A percentile compares a stretch with the other conserved stretches of the same genome.
These are phyloP conservation scores for Lasioglossum morio DNA, from an alignment of 2,888 invertebrate species.

Conservation along the genomic window DNA sequence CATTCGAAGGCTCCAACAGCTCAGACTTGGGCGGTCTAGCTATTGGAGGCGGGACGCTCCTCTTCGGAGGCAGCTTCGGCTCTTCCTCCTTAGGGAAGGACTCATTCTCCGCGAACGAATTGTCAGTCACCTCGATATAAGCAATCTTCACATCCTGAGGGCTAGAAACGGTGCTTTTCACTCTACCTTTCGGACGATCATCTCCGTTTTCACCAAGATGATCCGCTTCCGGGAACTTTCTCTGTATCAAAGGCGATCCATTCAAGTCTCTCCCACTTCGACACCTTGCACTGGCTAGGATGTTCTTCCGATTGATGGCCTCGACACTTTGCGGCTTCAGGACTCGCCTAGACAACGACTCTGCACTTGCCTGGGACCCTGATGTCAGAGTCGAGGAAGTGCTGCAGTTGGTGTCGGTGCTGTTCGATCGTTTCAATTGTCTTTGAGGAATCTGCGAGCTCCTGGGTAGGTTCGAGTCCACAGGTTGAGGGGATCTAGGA, in stretches of 20 bases:
- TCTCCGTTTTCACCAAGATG: constrained; percentile 54
- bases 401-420: constrained; percentile 90
- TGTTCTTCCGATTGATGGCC: constrained; percentile 94
- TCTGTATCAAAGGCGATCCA: constrained; percentile 90
- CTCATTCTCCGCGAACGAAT: constrained; percentile 83
- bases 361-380: constrained; percentile 89
- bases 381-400: constrained; percentile 90
- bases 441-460: constrained; percentile 77
- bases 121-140: constrained; percentile 80
- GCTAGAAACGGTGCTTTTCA: neutral
- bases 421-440: constrained; percentile 88
- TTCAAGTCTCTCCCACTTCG: constrained; percentile 92
- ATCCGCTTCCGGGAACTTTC: constrained; percentile 86
- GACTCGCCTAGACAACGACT: constrained; percentile 86
- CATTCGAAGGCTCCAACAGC: constrained; percentile 77
- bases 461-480: constrained; percentile 54
- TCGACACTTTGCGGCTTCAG: constrained; percentile 93
- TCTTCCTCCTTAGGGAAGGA: constrained; percentile 82
- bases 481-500: constrained; percentile 70
- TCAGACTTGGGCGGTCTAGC: constrained; percentile 84
- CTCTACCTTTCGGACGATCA: constrained; percentile 22
- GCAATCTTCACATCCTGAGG: constrained; percentile 78
- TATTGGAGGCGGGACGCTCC: constrained; percentile 85
- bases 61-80: constrained; percentile 85
- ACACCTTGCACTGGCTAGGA: constrained; percentile 94